These are phyloP conservation scores for Papilio polyxenes DNA, from an alignment of 1,140 invertebrate species.

Conservation along the genomic window DNA sequence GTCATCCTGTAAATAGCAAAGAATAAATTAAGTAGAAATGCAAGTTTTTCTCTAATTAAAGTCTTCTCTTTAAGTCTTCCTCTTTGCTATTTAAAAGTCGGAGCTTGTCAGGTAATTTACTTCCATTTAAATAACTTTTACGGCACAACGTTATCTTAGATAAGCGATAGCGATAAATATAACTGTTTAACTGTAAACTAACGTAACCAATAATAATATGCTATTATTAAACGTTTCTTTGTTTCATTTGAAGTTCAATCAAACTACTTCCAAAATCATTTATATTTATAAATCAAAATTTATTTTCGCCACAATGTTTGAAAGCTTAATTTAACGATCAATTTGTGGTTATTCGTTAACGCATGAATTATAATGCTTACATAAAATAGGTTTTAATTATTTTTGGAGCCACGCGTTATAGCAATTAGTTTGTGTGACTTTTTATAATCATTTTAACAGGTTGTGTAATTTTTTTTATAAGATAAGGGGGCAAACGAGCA, in stretches of 20 bases:
- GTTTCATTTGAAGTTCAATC: background rate
- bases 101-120: background rate
- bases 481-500: too few species aligned
- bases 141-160: background rate
- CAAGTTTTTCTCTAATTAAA: constrained; percentile 16
- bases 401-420: background rate
- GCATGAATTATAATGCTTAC: background rate
- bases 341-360: background rate
- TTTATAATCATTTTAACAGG: background rate
- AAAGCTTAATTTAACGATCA: background rate
- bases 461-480: too few species aligned
- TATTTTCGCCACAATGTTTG: background rate
- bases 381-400: background rate
- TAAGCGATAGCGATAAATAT: constrained; percentile 3
- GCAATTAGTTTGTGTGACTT: background rate
- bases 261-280: background rate
- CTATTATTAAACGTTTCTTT: background rate
- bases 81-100: constrained; percentile 13
- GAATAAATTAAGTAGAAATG: background rate
- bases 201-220: background rate
- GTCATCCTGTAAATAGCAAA: background rate
- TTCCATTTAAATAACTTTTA: constrained; percentile 15
- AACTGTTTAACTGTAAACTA: background rate
- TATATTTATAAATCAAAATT: background rate
- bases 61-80: constrained; percentile 5